A percentile compares a stretch with the other conserved stretches of the same genome.
Conservation (phyloP, 2,113 vertebrate species). For the Crotalus horridus region DNA sequence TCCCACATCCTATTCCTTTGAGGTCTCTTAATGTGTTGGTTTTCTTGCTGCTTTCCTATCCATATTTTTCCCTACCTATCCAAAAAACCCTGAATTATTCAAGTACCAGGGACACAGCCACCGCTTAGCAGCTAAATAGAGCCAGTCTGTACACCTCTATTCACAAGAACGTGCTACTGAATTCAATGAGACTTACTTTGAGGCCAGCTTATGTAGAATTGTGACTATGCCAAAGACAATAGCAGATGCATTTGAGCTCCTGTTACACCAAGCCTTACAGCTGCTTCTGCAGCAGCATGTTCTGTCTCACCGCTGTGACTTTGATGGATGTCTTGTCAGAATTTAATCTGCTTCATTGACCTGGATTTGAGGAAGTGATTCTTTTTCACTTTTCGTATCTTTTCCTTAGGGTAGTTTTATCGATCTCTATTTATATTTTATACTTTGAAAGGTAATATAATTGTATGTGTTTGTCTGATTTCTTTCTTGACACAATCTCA, state of each 20-base stretch:
- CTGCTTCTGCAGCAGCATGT: not conserved
- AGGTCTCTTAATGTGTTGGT: not conserved
- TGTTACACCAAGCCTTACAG: not conserved
- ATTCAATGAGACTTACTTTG: not conserved
- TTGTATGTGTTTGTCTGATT: not conserved
- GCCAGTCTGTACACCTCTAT: not conserved
- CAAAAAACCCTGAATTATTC: not conserved
- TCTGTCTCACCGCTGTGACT: not conserved
- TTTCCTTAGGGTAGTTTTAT: slow-evolving; percentile 8
- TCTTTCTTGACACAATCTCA: not conserved
- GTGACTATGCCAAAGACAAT: accelerated
- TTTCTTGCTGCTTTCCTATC: accelerated
- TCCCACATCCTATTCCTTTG: not conserved
- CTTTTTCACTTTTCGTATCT: not conserved
- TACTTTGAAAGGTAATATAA: not conserved
- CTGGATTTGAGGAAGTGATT: slow-evolving; percentile 31
- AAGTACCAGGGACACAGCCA: accelerated
- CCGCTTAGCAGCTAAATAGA: accelerated
- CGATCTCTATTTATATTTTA: not conserved
- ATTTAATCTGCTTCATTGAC: slow-evolving; percentile 63
- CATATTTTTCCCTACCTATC: accelerated
- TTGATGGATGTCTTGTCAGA: slow-evolving; percentile 63
- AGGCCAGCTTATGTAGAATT: not conserved
- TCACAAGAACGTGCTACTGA: not conserved
- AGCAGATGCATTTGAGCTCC: not conserved